A percentile compares a stretch with the other conserved stretches of the same genome.
phyloP scores from a whole-genome alignment of 2,888 invertebrate species.

The Polyploca ridens region DNA sequence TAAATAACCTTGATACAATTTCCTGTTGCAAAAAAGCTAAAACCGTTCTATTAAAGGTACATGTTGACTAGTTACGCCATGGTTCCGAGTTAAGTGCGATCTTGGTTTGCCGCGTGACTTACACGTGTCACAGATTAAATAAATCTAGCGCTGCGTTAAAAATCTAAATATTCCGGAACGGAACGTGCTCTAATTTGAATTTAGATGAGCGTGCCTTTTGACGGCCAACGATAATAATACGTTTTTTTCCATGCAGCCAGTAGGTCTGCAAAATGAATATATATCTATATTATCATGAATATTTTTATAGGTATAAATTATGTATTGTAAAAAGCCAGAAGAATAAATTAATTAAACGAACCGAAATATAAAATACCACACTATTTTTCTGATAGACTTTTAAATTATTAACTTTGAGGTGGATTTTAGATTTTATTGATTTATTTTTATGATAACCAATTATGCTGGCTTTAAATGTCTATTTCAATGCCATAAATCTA shows the following conservation, averaged over 20 bases:
- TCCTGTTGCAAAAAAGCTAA: conserved; percentile 6
- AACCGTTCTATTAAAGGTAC: conserved; percentile 3
- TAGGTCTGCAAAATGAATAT: too few relatives aligned
- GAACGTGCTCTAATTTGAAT: background rate
- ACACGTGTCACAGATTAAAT: conserved; percentile 10
- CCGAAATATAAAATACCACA: too few relatives aligned
- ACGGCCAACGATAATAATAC: background rate
- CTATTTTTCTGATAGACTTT: background rate
- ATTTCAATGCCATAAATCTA: too few relatives aligned
- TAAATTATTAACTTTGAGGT: background rate
- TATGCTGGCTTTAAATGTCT: too few relatives aligned
- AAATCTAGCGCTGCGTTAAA: background rate
- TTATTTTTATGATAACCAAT: background rate
- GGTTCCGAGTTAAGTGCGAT: conserved; percentile 1
- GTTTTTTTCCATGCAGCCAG: background rate
- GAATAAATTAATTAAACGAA: too few relatives aligned
- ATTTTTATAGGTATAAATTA: too few relatives aligned
- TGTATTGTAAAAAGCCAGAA: too few relatives aligned
- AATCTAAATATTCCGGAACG: background rate
- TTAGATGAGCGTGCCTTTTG: background rate
- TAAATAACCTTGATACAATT: conserved; percentile 17
- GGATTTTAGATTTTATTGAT: background rate
- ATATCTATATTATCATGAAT: too few relatives aligned
- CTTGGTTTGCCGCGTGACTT: conserved; percentile 7
- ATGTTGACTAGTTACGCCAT: background rate